Evolutionary conservation across 1,140 invertebrate genomes (phyloP).

Genomic region (Ips nitidus): DNA sequence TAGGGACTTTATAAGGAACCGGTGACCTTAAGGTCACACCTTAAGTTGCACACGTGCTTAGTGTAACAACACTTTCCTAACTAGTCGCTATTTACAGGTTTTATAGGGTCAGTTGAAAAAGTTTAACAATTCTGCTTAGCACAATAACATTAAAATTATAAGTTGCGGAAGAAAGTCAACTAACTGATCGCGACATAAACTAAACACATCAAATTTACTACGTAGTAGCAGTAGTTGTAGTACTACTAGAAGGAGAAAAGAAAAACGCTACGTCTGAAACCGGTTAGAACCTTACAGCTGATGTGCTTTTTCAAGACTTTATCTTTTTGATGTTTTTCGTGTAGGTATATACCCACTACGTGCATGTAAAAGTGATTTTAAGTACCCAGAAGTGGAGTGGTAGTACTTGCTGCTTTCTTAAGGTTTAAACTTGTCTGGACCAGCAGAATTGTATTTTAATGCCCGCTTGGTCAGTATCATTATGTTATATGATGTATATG

Average conservation of each 20-base stretch:
- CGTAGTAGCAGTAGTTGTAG: constrained; percentile 50
- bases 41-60: not conserved
- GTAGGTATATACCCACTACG: constrained; percentile 45
- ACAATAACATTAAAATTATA: too few relatives aligned
- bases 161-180: too few relatives aligned
- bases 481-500: constrained; percentile 35
- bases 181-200: constrained; percentile 15
- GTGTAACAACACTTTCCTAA: not conserved
- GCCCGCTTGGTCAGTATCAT: constrained; percentile 44
- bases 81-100: too few relatives aligned
- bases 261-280: constrained; percentile 45
- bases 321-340: constrained; percentile 42
- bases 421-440: constrained; percentile 38
- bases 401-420: constrained; percentile 25
- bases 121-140: too few relatives aligned
- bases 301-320: constrained; percentile 50
- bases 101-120: too few relatives aligned
- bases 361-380: constrained; percentile 45
- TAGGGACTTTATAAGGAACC: not conserved
- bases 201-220: constrained; percentile 41
- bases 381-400: constrained; percentile 37
- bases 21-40: not conserved
- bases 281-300: constrained; percentile 51
- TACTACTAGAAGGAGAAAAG: constrained; percentile 48
- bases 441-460: constrained; percentile 43